These are phyloP conservation scores for Lates japonicus DNA, from an alignment of 2,797 vertebrate species.

Conservation along the genomic window DNA sequence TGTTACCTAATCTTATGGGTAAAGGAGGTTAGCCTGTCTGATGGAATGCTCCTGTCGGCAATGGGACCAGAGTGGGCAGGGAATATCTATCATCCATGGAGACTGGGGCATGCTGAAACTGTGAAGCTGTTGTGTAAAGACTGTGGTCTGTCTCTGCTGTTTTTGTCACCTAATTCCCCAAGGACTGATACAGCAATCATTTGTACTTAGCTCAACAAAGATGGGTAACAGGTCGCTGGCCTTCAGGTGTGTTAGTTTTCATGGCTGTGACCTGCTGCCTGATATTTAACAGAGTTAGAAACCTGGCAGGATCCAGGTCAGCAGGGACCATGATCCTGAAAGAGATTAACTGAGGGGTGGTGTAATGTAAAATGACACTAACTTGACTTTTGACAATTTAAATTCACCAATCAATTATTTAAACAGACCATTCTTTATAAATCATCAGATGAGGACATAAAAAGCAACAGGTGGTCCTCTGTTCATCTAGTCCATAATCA, in stretches of 20 bases:
- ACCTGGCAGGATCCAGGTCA: conserved; percentile 67
- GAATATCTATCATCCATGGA: conserved; percentile 51
- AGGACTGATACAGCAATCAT: conserved; percentile 80
- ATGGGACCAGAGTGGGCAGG: conserved; percentile 60
- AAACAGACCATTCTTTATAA: neutral
- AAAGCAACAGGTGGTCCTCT: neutral
- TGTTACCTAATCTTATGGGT: conserved; percentile 76
- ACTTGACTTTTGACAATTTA: conserved; percentile 21
- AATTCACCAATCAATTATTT: neutral
- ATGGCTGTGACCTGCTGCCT: conserved; percentile 68
- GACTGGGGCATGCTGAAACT: conserved; percentile 55
- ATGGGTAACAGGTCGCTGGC: conserved; percentile 71
- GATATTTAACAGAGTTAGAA: conserved; percentile 56
- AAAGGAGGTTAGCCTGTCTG: conserved; percentile 54
- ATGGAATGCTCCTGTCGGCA: conserved; percentile 68
- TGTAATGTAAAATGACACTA: conserved; percentile 36
- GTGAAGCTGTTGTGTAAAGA: conserved; percentile 32
- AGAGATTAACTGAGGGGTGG: conserved; percentile 29
- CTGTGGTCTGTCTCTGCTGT: conserved; percentile 46
- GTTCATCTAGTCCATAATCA: neutral
- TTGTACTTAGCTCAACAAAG: conserved; percentile 83
- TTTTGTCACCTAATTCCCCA: conserved; percentile 63
- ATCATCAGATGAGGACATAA: neutral
- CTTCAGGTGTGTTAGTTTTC: conserved; percentile 77
- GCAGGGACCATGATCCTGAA: conserved; percentile 46